Evolutionary conservation across 2,113 vertebrate genomes (phyloP).

Genomic region (Hypanus sabinus): DNA sequence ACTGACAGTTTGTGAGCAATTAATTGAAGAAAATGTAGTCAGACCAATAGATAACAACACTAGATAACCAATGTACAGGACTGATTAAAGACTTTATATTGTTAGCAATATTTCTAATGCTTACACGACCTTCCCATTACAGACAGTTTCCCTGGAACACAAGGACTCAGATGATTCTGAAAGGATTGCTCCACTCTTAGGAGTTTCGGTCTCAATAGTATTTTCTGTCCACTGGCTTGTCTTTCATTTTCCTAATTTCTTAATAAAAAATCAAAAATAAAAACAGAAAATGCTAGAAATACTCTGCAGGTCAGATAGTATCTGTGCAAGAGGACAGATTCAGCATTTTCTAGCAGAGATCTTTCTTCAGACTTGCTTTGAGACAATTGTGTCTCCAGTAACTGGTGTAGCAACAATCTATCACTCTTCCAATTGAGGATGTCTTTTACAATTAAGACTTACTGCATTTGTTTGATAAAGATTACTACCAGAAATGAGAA

Average conservation of each 20-base stretch:
- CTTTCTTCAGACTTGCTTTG: neutral
- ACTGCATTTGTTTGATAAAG: neutral
- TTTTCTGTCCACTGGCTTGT: neutral
- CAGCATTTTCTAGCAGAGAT: too few relatives aligned
- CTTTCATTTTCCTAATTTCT: neutral
- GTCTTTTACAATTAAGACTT: neutral
- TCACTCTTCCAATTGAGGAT: neutral
- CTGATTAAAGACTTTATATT: neutral
- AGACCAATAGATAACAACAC: neutral
- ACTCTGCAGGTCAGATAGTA: too few relatives aligned
- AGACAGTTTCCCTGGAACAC: neutral
- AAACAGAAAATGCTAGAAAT: too few relatives aligned
- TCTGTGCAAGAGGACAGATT: too few relatives aligned
- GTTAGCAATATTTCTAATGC: neutral
- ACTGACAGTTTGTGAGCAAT: neutral
- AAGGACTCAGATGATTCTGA: too few relatives aligned
- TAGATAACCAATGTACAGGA: neutral
- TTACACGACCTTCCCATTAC: neutral
- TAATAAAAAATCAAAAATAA: too few relatives aligned
- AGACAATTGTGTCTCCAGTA: neutral
- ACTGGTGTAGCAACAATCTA: neutral
- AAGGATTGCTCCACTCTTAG: too few relatives aligned
- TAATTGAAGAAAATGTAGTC: neutral
- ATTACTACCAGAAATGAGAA: neutral
- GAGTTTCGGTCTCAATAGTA: too few relatives aligned